A percentile compares a stretch with the other conserved stretches of the same genome.
Evolutionary conservation across 2,797 vertebrate species (phyloP).

Genomic region (Strix occidentalis): DNA sequence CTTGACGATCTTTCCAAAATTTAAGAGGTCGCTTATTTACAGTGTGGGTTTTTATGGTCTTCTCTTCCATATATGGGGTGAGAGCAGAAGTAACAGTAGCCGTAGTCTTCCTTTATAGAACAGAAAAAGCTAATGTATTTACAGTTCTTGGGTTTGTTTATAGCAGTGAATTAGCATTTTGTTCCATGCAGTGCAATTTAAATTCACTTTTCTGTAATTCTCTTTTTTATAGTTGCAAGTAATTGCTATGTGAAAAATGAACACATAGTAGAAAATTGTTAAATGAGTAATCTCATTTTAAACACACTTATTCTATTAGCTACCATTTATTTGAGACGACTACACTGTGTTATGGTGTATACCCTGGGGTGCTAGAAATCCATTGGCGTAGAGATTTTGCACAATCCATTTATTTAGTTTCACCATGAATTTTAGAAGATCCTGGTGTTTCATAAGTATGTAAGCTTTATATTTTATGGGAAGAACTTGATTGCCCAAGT

Average conservation of each 20-base stretch:
- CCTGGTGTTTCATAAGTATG: background rate
- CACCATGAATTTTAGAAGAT: background rate
- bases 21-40: background rate
- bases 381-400: background rate
- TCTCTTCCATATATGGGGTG: background rate
- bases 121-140: background rate
- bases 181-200: background rate
- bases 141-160: background rate
- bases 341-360: background rate
- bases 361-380: background rate
- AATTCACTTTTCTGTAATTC: constrained; percentile 6
- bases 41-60: background rate
- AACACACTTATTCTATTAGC: constrained; percentile 11
- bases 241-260: constrained; percentile 38
- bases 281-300: background rate
- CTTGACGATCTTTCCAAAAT: background rate
- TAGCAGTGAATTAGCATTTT: background rate
- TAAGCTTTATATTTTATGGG: background rate
- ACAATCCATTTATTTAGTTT: background rate
- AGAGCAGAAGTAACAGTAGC: background rate
- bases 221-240: background rate
- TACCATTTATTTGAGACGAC: background rate
- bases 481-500: background rate
- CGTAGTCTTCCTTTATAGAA: background rate
- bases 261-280: background rate